Percentiles rank a stretch among this genome's conserved stretches.
phyloP scores from a whole-genome alignment of 2,888 invertebrate species.

The Schizotus pectinicornis region DNA sequence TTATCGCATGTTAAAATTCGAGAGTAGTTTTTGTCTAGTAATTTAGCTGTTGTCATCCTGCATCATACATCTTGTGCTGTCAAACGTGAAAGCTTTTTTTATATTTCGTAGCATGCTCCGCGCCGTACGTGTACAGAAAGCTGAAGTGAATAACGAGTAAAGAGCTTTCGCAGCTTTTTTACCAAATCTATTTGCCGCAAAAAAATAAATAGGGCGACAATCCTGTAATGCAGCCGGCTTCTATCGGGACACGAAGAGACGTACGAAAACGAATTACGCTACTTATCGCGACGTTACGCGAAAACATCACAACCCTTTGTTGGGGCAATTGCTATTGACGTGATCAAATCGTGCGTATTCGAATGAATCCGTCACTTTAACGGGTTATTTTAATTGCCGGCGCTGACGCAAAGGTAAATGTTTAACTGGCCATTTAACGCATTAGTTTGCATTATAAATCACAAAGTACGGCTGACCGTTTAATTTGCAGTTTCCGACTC shows the following conservation, averaged over 20 bases:
- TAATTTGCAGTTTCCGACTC: not conserved
- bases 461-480: not conserved
- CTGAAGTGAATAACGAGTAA: slow-evolving; percentile 30
- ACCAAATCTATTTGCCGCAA: slow-evolving; percentile 18
- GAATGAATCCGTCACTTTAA: no score
- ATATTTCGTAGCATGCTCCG: slow-evolving; percentile 28
- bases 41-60: slow-evolving; percentile 35
- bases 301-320: no score
- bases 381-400: no score
- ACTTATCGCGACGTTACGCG: no score
- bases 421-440: no score
- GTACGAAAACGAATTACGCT: no score
- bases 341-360: no score
- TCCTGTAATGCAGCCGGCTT: not conserved
- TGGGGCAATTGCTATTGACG: no score
- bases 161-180: slow-evolving; percentile 29
- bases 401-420: no score
- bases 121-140: slow-evolving; percentile 29
- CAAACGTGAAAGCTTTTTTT: slow-evolving; percentile 37
- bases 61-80: slow-evolving; percentile 38
- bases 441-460: no score
- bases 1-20: slow-evolving; percentile 21
- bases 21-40: slow-evolving; percentile 29
- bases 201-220: slow-evolving; percentile 12
- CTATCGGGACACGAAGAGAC: not conserved